Base-by-base conservation (phyloP, 2,888 invertebrate genomes). In the Andricus quercusramuli region DNA sequence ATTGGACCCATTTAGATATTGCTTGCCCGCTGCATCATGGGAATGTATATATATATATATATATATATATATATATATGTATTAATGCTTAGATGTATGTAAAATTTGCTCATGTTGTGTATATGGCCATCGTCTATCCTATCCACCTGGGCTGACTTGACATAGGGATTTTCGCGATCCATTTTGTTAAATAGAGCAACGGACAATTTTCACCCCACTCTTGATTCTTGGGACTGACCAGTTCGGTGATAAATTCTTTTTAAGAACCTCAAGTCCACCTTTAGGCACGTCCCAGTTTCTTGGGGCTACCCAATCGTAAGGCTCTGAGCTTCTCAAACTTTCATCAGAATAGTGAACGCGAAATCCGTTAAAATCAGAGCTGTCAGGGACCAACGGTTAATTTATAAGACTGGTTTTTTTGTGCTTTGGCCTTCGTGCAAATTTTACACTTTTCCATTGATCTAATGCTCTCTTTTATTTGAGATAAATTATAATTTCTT, bases 171-270 rank as follows among this genome's bases (percentile, higher is more conserved):
- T 83, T 83, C 78, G 77, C 76, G 80, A 81, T 82, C 82, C 83
- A 84, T 83, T 84, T 84, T 81, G 80, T 83, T 83, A 84, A 84
- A 83, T 82, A 76, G 84, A 84, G 83, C 82, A 83, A 81, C 83
- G 78, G 83, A 82, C 79, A 62, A 29, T 66, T 32, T 79, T 56
- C 15, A 51, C 79, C 78, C 81, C 80, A 79, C 81, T 77, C 76
- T 32, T 5, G 76, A 51, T 25, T 17, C 77, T 32, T 44, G 51
- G 29, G 56, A 74, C 51, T 56, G 74, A 74, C 74, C 74, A 74
- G 74, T 74, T 74, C n/a, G 56, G 25, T 70, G 29, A 70, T 70
- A 51, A 70, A 74, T 74, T 74, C 74, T 74, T 74, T 74, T 74
- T 59, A 74, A 74, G 56, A 56, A 56, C 74, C n/a, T 22, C 32